Base-by-base conservation (phyloP, 35 echinoderm and acorn worm species). In the Diadema setosum region DNA sequence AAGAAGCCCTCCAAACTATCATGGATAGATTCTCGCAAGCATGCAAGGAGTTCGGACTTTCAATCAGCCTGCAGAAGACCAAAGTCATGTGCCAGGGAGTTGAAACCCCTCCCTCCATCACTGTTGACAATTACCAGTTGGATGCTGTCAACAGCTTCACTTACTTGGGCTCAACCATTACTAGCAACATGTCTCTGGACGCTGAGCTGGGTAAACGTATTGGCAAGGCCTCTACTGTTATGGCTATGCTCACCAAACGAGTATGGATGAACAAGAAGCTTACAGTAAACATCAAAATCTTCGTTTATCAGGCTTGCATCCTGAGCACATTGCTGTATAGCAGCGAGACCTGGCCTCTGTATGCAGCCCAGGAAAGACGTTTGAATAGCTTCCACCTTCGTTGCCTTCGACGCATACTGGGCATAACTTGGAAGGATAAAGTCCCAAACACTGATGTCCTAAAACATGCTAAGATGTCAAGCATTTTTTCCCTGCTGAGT, bases 41-140 rank as follows among this genome's bases (percentile, higher is more conserved):
- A 5, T 84, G 92, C 40, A 64, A 86, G 23, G 32, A 81, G 35
- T 94, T 94, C 32, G 81, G 90, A 60, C 57, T 60, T 4, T 23
- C 57, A 18, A 60, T 18, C 57, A 60, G 17, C 57, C 3, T 18
- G 29, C 20, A 60, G 17, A 60, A 5, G 12, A 60, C 3, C 4
- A 60, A 5, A 18, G 3, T 81, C 48, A 59, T 87, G 70, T 20
- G 50, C 32, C 84, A 87, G 49, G 29, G 23, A 21, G 42, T 70
- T 35, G 29, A 57, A 84, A 15, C 33, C 17, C 57, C 91, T 18
- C 42, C 64, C 5, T 6, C 6, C 60, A 24, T 65, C 6, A 6
- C 29, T 5, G 26, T 65, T 65, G 23, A 83, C 39, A 48, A 34
- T 23, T 57, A 43, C 2, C 49, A 17, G 24, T 23, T 83, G 21